Base-by-base conservation (phyloP, 2,888 invertebrate genomes). In the Shargacucullia verbasci region DNA sequence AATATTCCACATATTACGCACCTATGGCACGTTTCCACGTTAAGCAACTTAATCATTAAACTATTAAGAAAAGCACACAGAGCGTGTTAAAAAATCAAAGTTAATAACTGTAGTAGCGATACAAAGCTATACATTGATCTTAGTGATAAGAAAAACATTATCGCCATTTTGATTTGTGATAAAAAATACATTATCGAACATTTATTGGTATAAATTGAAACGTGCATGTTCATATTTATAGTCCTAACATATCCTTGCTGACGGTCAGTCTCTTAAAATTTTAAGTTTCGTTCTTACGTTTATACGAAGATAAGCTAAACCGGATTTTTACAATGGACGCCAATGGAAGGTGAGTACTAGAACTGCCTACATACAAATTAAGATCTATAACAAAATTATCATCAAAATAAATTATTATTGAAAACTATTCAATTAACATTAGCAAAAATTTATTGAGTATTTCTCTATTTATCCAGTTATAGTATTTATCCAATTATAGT, bases 81-180 rank as follows among this genome's bases (percentile, higher is more conserved):
- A 56, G 15, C 53, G 43, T 61, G 43, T 59, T 46, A 41, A 60
- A 60, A 67, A 71, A 76, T 73, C 76, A 66, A 46, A 73, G 64
- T 71, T 66, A 64, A 67, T 69, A 63, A 58, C 54, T 62, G 56
- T 55, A 53, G 59, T 56, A 54, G 55, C 60, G 31, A 59, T 53
- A 57, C 33, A 38, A 62, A 65, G 46, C 47, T 56, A 58, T 45
- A 65, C 41, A 62, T 63, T 49, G 67, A 71, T 62, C 54, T 61
- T 1, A 6, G 48, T 46, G 76, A 76, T 76, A 76, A 76, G 63
- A 70, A 63, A 60, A 44, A 58, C 71, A 70, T 53, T 73, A 76
- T 71, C 73, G 53, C 39, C 48, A 53, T 76, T 76, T 71, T 76
- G 73, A 76, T 76, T 76, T 73, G 56, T 60, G 75, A 76, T 76